A percentile compares a stretch with the other conserved stretches of the same genome.
These are phyloP conservation scores for Gopherus flavomarginatus DNA, from an alignment of 2,113 vertebrate genomes.

Conservation along the genomic window DNA sequence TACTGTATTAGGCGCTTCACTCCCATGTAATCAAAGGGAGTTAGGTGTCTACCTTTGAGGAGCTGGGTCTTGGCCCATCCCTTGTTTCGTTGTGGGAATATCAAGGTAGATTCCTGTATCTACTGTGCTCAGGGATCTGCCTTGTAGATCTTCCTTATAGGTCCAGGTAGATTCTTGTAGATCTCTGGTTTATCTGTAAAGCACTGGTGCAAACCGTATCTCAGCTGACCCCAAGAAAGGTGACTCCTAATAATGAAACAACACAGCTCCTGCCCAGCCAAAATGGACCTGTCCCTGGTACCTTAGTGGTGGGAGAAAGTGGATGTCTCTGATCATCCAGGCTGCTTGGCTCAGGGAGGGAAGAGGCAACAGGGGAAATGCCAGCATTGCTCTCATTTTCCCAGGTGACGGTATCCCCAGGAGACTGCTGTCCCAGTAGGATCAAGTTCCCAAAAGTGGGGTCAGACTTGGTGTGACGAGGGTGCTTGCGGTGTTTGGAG, in stretches of 20 bases:
- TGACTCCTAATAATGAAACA: not conserved
- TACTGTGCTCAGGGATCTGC: not conserved
- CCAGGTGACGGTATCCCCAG: not conserved
- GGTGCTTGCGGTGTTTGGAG: conserved; percentile 20
- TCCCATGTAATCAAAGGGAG: not conserved
- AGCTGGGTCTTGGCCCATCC: not conserved
- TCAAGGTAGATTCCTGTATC: not conserved
- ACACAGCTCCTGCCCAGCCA: not conserved
- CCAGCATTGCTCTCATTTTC: not conserved
- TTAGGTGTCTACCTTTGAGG: not conserved
- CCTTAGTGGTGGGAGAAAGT: not conserved
- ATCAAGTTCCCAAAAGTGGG: conserved; percentile 48
- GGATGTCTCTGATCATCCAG: not conserved
- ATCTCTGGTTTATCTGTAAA: not conserved
- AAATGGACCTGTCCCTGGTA: not conserved
- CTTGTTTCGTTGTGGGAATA: not conserved
- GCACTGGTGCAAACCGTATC: not conserved
- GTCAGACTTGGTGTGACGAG: not conserved
- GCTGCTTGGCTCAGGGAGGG: not conserved
- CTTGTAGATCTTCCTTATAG: not conserved
- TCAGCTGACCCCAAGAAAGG: not conserved
- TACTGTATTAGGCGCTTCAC: not conserved
- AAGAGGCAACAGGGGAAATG: not conserved
- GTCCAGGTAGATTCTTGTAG: not conserved
- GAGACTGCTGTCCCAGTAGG: conserved; percentile 7